Conservation (phyloP, 2,113 vertebrate genomes). For the Leptobrachium ailaonicum region DNA sequence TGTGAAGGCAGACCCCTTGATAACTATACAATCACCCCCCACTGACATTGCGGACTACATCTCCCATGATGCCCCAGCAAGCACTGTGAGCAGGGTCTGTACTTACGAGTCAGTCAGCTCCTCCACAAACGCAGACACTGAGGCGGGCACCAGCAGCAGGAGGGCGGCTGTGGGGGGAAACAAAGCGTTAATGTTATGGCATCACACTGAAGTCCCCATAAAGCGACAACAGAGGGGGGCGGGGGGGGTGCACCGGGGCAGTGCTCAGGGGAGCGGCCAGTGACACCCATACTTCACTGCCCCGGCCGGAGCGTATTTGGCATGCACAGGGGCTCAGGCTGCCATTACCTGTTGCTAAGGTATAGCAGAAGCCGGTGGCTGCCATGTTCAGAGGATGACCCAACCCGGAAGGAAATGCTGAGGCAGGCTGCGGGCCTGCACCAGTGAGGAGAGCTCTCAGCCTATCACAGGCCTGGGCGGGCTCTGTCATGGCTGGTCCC, state of each 20-base stretch:
- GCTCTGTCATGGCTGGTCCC: background rate
- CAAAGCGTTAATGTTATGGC: background rate
- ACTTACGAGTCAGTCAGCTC: conserved; percentile 97
- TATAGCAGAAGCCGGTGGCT: background rate
- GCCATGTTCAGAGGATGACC: conserved; percentile 52
- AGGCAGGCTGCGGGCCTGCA: too few relatives aligned
- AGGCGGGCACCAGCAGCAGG: conserved; percentile 60
- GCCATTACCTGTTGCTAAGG: conserved; percentile 61
- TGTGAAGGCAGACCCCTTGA: too few relatives aligned
- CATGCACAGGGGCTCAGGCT: background rate
- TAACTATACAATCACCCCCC: too few relatives aligned
- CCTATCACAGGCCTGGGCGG: background rate
- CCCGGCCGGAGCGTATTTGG: background rate
- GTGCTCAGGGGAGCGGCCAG: too few relatives aligned
- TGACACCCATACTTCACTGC: too few relatives aligned
- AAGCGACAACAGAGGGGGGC: background rate
- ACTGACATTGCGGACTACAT: too few relatives aligned
- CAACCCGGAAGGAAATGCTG: conserved; percentile 12
- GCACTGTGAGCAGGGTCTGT: conserved; percentile 14
- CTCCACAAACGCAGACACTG: conserved; percentile 77
- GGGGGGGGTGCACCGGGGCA: background rate
- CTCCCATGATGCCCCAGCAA: background rate
- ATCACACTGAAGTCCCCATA: background rate
- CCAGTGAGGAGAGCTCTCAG: background rate
- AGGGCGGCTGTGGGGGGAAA: conserved; percentile 61